phyloP scores from a whole-genome alignment of 2,113 vertebrate species.

The Etheostoma spectabile region DNA sequence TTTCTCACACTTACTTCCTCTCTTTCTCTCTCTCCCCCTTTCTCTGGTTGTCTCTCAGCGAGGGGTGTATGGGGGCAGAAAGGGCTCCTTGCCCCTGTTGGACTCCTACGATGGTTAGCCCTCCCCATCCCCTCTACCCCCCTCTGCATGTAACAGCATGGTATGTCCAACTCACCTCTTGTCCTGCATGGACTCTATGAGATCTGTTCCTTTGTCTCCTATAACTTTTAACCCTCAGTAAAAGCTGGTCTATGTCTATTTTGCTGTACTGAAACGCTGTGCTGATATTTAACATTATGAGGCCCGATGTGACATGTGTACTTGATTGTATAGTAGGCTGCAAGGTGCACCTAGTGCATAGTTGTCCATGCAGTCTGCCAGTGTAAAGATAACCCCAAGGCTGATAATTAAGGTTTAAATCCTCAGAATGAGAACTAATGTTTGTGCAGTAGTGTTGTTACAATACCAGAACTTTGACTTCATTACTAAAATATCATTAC shows the following conservation, averaged over 20 bases:
- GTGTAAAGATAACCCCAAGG: slow-evolving; percentile 3
- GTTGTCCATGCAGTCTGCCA: slow-evolving; percentile 15
- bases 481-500: background rate
- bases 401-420: background rate
- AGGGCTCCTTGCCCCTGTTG: slow-evolving; percentile 86
- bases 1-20: slow-evolving; percentile 61
- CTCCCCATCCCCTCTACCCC: slow-evolving; percentile 71
- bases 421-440: background rate
- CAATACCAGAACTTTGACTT: slow-evolving; percentile 19
- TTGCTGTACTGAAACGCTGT: slow-evolving; percentile 36
- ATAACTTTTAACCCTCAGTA: slow-evolving; percentile 28
- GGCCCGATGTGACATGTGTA: slow-evolving; percentile 44
- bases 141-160: slow-evolving; percentile 88
- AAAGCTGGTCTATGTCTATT: slow-evolving; percentile 28
- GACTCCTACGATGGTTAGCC: slow-evolving; percentile 89
- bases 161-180: slow-evolving; percentile 82
- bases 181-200: slow-evolving; percentile 81
- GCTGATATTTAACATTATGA: slow-evolving; percentile 18
- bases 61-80: slow-evolving; percentile 85
- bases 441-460: slow-evolving; percentile 37
- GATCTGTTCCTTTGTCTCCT: slow-evolving; percentile 47
- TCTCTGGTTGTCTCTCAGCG: slow-evolving; percentile 81
- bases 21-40: slow-evolving; percentile 58
- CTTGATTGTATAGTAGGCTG: slow-evolving; percentile 64
- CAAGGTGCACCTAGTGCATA: slow-evolving; percentile 47